These are phyloP conservation scores for Cotesia glomerata DNA, from an alignment of 1,140 invertebrate species.

Conservation along the genomic window DNA sequence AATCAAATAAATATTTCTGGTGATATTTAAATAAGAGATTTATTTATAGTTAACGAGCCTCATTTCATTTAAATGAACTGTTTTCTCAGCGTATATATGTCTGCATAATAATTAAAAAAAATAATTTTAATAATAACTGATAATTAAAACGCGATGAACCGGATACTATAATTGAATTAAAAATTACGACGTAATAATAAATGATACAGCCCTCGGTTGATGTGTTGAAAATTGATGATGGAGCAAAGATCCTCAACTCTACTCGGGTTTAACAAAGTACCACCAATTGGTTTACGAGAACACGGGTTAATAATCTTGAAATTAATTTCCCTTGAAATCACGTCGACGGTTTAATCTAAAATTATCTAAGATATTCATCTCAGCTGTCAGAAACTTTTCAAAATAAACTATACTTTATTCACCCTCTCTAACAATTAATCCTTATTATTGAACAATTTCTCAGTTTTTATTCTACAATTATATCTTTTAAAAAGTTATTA, in stretches of 20 bases:
- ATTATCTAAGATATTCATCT: constrained; percentile 7
- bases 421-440: background rate
- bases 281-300: constrained; percentile 22
- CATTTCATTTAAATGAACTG: too few relatives aligned
- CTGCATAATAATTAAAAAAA: too few relatives aligned
- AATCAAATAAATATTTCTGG: too few relatives aligned
- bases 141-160: background rate
- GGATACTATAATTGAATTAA: background rate
- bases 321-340: constrained; percentile 28
- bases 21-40: too few relatives aligned
- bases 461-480: background rate
- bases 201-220: constrained; percentile 3
- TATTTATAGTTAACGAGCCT: too few relatives aligned
- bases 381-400: background rate
- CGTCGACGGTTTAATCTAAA: background rate
- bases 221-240: constrained; percentile 26
- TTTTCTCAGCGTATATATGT: too few relatives aligned
- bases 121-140: background rate
- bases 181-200: background rate
- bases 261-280: background rate
- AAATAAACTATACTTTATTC: background rate
- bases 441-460: background rate
- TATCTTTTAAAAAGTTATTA: background rate
- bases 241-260: background rate
- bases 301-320: constrained; percentile 24